A percentile compares a stretch with the other conserved stretches of the same genome.
Evolutionary conservation across 2,888 invertebrate genomes (phyloP).

Genomic region (Heliothis peltigera): DNA sequence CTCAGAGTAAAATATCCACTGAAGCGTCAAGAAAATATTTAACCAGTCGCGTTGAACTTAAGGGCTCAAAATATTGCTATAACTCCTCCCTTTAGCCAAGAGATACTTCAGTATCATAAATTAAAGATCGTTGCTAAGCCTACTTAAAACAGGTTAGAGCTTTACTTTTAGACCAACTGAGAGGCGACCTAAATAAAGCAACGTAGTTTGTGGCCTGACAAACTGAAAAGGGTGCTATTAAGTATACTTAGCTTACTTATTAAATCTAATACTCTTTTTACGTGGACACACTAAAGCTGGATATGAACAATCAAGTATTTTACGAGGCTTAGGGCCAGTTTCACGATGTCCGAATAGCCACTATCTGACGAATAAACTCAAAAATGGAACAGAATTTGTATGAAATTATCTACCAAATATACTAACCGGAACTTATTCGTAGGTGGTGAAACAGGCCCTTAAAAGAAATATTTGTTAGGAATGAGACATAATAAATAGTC

Average conservation of each 20-base stretch:
- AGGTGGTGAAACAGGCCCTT: too few relatives aligned
- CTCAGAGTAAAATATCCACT: conserved; percentile 26
- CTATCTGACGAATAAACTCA: too few relatives aligned
- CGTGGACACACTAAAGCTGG: background rate
- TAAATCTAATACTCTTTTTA: conserved; percentile 37
- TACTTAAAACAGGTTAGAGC: conserved; percentile 44
- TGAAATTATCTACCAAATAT: too few relatives aligned
- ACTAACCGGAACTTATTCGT: too few relatives aligned
- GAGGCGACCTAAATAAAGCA: conserved; percentile 52
- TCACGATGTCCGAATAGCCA: too few relatives aligned
- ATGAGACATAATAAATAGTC: too few relatives aligned
- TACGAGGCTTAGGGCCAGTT: too few relatives aligned
- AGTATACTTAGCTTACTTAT: conserved; percentile 25
- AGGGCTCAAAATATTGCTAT: conserved; percentile 4
- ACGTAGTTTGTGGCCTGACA: conserved; percentile 29
- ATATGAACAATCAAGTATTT: too few relatives aligned
- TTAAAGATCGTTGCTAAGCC: conserved; percentile 41
- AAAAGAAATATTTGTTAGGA: too few relatives aligned
- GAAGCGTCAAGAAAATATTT: conserved; percentile 30
- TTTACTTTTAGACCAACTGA: conserved; percentile 43
- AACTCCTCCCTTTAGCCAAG: conserved; percentile 3
- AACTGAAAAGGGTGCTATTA: conserved; percentile 30
- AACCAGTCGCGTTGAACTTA: conserved; percentile 7
- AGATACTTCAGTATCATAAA: conserved; percentile 33
- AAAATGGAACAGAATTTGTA: too few relatives aligned